phyloP scores from a whole-genome alignment of 2,888 invertebrate species.

The Stenolophus ochropezus region DNA sequence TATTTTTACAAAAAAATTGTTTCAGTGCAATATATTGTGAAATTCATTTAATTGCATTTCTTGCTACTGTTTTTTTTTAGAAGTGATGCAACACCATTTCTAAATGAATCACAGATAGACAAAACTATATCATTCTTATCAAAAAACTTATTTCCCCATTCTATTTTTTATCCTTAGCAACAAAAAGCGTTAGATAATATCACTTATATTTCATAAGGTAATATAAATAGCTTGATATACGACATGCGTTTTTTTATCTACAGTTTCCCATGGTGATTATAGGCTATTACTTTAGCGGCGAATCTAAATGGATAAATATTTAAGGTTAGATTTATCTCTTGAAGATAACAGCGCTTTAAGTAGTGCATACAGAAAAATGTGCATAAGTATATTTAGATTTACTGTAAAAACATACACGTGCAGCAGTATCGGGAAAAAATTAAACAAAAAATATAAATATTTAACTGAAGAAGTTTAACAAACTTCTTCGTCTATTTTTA shows the following conservation, averaged over 20 bases:
- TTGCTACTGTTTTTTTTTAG: not conserved
- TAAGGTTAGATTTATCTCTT: slow-evolving; percentile 20
- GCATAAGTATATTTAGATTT: not conserved
- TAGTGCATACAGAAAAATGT: slow-evolving; percentile 4
- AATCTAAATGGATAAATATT: slow-evolving; percentile 13
- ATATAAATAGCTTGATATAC: not conserved
- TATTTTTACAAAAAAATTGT: too few relatives aligned
- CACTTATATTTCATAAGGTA: not conserved
- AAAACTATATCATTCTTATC: not conserved
- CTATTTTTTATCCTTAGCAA: slow-evolving; percentile 11
- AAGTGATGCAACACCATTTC: not conserved
- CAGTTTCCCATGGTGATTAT: slow-evolving; percentile 27
- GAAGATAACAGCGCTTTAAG: slow-evolving; percentile 5
- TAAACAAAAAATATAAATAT: not conserved
- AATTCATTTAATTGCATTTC: too few relatives aligned
- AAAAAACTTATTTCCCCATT: not conserved
- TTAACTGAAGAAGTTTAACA: not conserved
- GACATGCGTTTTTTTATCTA: slow-evolving; percentile 8
- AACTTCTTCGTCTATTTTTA: not conserved
- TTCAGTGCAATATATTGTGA: too few relatives aligned
- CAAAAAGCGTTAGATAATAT: not conserved
- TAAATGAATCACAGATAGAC: not conserved
- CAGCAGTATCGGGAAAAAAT: not conserved
- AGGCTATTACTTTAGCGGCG: not conserved
- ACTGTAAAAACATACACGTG: slow-evolving; percentile 3